Percentiles rank a stretch among this genome's conserved stretches.
These are phyloP conservation scores for Leptobrachium ailaonicum DNA, from an alignment of 2,113 vertebrate genomes.

Conservation along the genomic window DNA sequence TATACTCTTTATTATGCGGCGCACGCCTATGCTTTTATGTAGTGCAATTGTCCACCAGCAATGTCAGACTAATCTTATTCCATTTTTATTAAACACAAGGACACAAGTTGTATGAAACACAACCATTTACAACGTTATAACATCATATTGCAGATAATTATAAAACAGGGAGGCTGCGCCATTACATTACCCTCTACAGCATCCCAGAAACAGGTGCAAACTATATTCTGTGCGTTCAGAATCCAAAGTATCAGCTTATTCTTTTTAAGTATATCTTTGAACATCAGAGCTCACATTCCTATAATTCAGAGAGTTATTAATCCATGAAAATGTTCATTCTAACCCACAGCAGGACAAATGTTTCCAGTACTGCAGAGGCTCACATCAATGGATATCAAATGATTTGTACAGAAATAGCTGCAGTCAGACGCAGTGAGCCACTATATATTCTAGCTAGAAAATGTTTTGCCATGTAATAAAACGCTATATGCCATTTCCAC, in stretches of 20 bases:
- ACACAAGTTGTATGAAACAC: no score
- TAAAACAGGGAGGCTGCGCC: neutral
- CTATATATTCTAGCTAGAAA: conserved; percentile 26
- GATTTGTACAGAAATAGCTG: conserved; percentile 39
- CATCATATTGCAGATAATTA: no score
- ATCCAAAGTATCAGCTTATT: conserved; percentile 21
- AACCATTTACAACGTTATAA: no score
- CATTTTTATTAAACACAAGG: no score
- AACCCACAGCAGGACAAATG: conserved; percentile 38
- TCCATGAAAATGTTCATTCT: conserved; percentile 46
- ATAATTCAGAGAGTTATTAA: conserved; percentile 36
- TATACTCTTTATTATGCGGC: no score
- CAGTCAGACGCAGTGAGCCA: conserved; percentile 16
- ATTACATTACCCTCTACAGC: neutral
- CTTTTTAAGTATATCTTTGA: conserved; percentile 36
- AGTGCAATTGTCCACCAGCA: no score
- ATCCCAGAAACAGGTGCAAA: conserved; percentile 23
- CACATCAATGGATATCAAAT: conserved; percentile 32
- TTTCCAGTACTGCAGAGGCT: conserved; percentile 31
- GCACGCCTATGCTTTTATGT: no score
- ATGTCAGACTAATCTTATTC: no score
- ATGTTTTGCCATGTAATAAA: conserved; percentile 26
- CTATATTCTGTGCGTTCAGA: conserved; percentile 12
- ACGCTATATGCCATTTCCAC: conserved; percentile 16
- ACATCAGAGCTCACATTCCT: conserved; percentile 35